Base-by-base conservation (phyloP, 2,888 invertebrate species). In the Yponomeuta cagnagella region DNA sequence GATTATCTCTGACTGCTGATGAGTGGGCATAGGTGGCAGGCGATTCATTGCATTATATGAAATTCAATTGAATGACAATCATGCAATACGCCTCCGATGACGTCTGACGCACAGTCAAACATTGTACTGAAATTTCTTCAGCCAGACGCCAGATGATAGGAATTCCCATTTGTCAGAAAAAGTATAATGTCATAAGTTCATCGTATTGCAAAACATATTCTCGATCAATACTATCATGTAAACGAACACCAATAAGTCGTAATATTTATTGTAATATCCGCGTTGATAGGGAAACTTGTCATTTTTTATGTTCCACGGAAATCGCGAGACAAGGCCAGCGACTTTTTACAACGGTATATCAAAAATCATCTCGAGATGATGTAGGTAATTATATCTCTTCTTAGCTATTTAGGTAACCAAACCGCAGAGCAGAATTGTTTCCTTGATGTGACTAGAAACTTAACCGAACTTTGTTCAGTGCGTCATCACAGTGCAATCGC, bases 401-500 rank as follows among this genome's bases (percentile, higher is more conserved):
- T 5, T 33, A 33, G 33, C 33, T 33, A 33, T 33, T 33, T 33
- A 5, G 33, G 33, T 33, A 33, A 33, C 15, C 15, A 58, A 65
- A 65, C 31, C 12, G 30, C 65, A 33, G 10, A 65, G 15, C 15
- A 15, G 52, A 15, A 58, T 33, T 65, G 31, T 65, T 23, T 68
- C 23, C 48, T 33, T 43, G 33, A n/a, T 33, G 68, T 12, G 37
- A 43, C 10, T 64, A 31, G n/a, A 63, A 63, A 63, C 63, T n/a
- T 23, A 63, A 63, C n/a, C 5, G 64, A 63, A 64, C 72, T 72
- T 72, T 73, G 75, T 73, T 71, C 72, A 72, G 65, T 74, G 73
- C 73, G 74, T 75, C 75, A 74, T 43, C 43, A 43, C 43, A 8
- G 64, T 63, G 68, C 71, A 73, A 58, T 72, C 72, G 63, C 74